These are phyloP conservation scores for Campoletis raptor DNA, from an alignment of 2,888 invertebrate species.

Conservation along the genomic window DNA sequence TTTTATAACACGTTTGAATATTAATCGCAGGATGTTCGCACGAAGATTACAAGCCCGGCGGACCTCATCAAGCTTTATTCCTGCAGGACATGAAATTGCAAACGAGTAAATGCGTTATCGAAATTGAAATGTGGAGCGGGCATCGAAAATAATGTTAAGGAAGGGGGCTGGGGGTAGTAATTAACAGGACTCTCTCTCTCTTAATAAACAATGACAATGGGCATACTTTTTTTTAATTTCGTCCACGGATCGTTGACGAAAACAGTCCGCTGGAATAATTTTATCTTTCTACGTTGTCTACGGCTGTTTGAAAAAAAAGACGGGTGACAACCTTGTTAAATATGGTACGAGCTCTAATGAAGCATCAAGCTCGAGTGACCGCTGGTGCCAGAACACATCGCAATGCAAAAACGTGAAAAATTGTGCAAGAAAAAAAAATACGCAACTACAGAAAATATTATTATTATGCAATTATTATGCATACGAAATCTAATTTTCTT, in stretches of 20 bases:
- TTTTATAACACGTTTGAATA: constrained; percentile 10
- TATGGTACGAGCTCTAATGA: constrained; percentile 66
- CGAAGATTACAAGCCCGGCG: constrained; percentile 12
- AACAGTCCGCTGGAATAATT: constrained; percentile 41
- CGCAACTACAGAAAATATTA: not conserved
- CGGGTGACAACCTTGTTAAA: constrained; percentile 50
- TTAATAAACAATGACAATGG: constrained; percentile 26
- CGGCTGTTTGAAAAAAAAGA: constrained; percentile 7
- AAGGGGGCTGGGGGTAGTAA: not conserved
- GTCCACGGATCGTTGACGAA: constrained; percentile 41
- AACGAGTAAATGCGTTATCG: not conserved
- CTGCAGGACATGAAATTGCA: constrained; percentile 1
- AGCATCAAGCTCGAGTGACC: constrained; percentile 65
- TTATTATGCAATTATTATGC: no score
- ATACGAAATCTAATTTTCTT: no score
- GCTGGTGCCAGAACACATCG: constrained; percentile 52
- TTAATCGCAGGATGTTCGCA: constrained; percentile 3
- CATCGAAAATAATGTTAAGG: not conserved
- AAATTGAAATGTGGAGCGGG: not conserved
- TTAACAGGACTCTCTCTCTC: constrained; percentile 20
- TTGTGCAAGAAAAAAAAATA: not conserved
- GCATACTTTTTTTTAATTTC: not conserved
- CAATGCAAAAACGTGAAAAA: not conserved
- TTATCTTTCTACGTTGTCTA: not conserved
- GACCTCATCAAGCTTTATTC: constrained; percentile 7